phyloP scores from a whole-genome alignment of 2,113 vertebrate genomes.

The Psilopsiagon aymara region DNA sequence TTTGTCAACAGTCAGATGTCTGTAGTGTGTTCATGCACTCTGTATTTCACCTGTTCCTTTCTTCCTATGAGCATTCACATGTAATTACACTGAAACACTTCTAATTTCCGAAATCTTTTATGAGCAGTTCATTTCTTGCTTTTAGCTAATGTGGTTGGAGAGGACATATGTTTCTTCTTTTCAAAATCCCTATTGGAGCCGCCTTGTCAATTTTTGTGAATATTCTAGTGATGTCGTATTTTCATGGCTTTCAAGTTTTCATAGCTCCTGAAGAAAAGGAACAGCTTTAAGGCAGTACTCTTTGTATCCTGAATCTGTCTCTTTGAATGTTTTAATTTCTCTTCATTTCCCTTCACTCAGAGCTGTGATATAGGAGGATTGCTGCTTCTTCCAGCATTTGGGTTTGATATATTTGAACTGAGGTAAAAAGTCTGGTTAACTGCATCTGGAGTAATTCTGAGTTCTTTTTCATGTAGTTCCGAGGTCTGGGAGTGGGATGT shows the following conservation, averaged over 20 bases:
- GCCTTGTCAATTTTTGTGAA: background rate
- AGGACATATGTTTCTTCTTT: background rate
- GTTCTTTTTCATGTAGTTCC: background rate
- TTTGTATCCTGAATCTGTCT: background rate
- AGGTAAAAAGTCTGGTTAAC: background rate
- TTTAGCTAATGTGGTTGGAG: background rate
- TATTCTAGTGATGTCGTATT: background rate
- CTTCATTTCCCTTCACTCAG: rapidly evolving
- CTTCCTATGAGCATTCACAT: background rate
- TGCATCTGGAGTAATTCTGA: background rate
- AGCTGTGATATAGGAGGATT: background rate
- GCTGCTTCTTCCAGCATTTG: background rate
- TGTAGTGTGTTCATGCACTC: background rate
- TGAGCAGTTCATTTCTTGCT: background rate
- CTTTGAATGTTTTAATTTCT: background rate
- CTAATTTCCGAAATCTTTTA: background rate
- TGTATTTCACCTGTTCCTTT: background rate
- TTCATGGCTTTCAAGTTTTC: background rate
- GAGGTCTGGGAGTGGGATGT: background rate
- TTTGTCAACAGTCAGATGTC: background rate
- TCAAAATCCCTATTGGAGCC: background rate
- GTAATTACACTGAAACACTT: background rate
- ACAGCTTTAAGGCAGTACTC: background rate
- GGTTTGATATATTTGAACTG: background rate
- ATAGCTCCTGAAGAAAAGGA: background rate